Evolutionary conservation across 2,113 vertebrate species (phyloP).

Genomic region (Daphoenositta chrysoptera): DNA sequence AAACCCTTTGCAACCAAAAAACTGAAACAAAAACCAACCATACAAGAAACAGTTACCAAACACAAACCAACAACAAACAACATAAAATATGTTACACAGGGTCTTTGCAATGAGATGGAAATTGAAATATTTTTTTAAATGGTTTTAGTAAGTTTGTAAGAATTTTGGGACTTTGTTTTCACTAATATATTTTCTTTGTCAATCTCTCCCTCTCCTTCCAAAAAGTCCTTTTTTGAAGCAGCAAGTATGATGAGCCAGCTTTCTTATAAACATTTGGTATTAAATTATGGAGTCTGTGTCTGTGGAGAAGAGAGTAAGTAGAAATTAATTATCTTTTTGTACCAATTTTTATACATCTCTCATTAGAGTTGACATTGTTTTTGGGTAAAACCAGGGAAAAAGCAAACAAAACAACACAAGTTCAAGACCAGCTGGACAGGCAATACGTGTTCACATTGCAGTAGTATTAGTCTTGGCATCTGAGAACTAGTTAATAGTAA

Average conservation of each 20-base stretch:
- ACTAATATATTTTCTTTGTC: background rate
- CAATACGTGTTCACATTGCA: fast-evolving
- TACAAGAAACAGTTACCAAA: background rate
- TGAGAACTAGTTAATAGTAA: background rate
- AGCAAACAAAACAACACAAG: background rate
- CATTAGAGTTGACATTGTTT: background rate
- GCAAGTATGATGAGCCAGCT: conserved; percentile 99
- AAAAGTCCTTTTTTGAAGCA: conserved; percentile 97
- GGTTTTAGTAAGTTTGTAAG: background rate
- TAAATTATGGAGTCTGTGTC: conserved; percentile 95
- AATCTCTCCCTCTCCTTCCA: background rate
- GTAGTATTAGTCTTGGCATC: background rate
- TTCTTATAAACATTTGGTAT: conserved; percentile 92
- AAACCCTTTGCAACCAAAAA: background rate
- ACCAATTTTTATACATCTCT: background rate
- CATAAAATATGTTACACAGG: background rate
- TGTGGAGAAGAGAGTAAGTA: conserved; percentile 95
- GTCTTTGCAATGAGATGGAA: background rate
- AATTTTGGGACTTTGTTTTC: background rate
- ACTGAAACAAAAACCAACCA: background rate
- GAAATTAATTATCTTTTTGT: background rate
- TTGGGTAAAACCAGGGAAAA: background rate
- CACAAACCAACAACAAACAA: background rate
- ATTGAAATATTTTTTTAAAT: background rate
- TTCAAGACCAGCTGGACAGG: background rate